phyloP scores from a whole-genome alignment of 2,797 vertebrate species.

The Lagorchestes hirsutus region DNA sequence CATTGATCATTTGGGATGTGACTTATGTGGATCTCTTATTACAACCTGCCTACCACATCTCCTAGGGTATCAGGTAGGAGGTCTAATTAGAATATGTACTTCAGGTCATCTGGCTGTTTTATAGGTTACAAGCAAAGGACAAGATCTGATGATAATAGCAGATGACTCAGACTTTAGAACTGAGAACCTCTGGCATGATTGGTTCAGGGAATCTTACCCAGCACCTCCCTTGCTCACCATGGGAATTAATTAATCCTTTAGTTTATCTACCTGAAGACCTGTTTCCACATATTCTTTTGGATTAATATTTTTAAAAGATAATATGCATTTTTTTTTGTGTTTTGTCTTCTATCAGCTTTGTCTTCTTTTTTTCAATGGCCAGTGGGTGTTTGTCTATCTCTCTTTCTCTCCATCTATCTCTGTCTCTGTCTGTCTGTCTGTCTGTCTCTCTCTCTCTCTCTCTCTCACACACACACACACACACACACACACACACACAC shows the following conservation, averaged over 20 bases:
- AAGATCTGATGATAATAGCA: background rate
- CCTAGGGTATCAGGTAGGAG: background rate
- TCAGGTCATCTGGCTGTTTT: background rate
- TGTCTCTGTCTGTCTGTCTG: too few species aligned
- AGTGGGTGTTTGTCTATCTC: too few species aligned
- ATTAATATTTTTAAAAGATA: background rate
- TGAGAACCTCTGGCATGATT: conserved; percentile 38
- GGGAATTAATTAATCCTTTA: conserved; percentile 42
- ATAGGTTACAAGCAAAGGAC: background rate
- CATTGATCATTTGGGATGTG: fast-evolving
- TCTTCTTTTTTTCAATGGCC: background rate
- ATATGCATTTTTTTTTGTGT: background rate
- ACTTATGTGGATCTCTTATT: background rate
- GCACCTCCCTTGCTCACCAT: background rate
- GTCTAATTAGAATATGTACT: too few species aligned
- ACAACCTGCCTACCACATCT: fast-evolving
- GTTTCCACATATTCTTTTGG: background rate
- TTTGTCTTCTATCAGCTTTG: background rate
- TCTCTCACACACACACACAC: too few species aligned
- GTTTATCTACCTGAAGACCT: background rate
- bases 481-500: too few species aligned
- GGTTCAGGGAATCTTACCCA: conserved; percentile 14
- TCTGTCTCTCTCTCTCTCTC: conserved; percentile 2
- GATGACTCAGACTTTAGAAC: background rate
- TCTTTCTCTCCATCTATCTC: background rate